Percentiles rank a stretch among this genome's conserved stretches.
phyloP scores from a whole-genome alignment of 2,113 vertebrate genomes.

The Phylloscopus whistleri region DNA sequence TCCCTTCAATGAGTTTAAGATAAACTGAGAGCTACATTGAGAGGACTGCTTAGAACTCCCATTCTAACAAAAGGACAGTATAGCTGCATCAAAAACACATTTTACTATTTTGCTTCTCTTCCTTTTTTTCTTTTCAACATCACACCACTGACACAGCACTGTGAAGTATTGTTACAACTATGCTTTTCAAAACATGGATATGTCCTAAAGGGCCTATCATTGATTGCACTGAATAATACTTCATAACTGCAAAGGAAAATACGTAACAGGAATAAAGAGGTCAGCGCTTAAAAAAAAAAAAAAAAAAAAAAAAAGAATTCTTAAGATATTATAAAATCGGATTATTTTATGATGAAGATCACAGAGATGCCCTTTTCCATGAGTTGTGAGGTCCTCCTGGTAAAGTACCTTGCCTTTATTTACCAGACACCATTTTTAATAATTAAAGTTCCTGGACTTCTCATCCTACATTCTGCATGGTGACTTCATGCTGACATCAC shows the following conservation, averaged over 20 bases:
- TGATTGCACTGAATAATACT: not conserved
- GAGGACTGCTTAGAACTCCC: not conserved
- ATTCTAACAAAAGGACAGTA: not conserved
- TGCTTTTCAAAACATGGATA: not conserved
- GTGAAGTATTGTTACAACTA: not conserved
- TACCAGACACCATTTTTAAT: not conserved
- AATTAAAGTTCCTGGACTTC: not conserved
- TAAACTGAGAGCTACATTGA: not conserved
- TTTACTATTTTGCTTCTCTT: not conserved
- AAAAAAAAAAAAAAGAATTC: not conserved
- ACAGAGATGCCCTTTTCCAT: not conserved
- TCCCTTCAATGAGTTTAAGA: not conserved
- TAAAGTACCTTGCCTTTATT: not conserved
- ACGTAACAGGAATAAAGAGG: not conserved
- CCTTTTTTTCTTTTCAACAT: not conserved
- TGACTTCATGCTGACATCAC: not conserved
- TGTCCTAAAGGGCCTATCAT: not conserved
- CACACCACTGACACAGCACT: not conserved
- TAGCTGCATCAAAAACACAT: not conserved
- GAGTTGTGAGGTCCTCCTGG: not conserved
- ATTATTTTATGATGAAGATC: not conserved
- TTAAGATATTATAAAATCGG: not conserved
- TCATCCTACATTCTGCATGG: not conserved
- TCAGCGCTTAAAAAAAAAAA: not conserved
- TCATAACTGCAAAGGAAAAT: not conserved